These are phyloP conservation scores for Macroglossus sobrinus DNA, from an alignment of 2,113 vertebrate genomes.

Conservation along the genomic window DNA sequence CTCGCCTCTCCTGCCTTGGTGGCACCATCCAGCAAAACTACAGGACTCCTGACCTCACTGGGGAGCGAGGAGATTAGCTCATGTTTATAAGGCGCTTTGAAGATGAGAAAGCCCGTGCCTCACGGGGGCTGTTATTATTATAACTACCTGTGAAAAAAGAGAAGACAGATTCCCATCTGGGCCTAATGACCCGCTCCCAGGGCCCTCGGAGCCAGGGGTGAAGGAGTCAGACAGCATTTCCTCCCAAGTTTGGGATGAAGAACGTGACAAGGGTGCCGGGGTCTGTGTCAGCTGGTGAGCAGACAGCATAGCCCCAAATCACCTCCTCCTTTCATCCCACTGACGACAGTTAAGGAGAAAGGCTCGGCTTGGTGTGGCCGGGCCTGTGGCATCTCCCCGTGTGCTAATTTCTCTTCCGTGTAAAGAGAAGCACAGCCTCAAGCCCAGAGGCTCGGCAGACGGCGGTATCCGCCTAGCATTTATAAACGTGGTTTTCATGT, in stretches of 20 bases:
- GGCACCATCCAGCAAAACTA: conserved; percentile 17
- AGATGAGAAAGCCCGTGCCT: conserved; percentile 57
- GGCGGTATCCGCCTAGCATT: not conserved
- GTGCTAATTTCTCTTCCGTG: not conserved
- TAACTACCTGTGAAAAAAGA: conserved; percentile 57
- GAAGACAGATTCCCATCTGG: not conserved
- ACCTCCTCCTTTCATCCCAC: not conserved
- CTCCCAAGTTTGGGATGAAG: not conserved
- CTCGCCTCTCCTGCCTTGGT: not conserved
- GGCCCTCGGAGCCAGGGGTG: not conserved
- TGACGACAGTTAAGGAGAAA: accelerated
- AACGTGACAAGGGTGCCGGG: accelerated
- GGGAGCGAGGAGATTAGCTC: conserved; percentile 41
- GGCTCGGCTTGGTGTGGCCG: accelerated
- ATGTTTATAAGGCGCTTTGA: conserved; percentile 48
- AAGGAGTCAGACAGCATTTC: not conserved
- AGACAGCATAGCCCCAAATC: accelerated
- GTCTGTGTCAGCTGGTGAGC: not conserved
- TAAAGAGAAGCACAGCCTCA: not conserved
- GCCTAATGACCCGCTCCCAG: not conserved
- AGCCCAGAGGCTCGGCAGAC: not conserved
- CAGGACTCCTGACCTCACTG: conserved; percentile 44
- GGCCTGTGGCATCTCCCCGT: not conserved
- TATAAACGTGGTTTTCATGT: not conserved
- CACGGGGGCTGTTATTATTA: conserved; percentile 36